Evolutionary conservation across 2,888 invertebrate species (phyloP).

Genomic region (Trissolcus japonicus): DNA sequence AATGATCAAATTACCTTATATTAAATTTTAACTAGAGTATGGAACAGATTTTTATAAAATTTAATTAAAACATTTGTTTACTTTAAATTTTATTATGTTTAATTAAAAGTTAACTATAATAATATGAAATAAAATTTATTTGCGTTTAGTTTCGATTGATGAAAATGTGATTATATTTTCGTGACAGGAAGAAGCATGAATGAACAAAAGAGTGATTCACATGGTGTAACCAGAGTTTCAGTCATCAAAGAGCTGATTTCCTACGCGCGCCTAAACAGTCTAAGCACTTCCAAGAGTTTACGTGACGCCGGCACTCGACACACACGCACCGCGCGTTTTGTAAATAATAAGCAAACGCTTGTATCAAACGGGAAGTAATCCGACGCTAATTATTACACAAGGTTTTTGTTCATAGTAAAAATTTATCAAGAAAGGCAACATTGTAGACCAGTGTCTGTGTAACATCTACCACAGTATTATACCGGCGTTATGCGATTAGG

Average conservation of each 20-base stretch:
- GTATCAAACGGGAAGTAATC: slow-evolving; percentile 39
- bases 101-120: too few relatives aligned
- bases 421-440: slow-evolving; percentile 54
- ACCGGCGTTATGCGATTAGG: slow-evolving; percentile 53
- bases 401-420: slow-evolving; percentile 46
- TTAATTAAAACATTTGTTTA: too few relatives aligned
- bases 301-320: slow-evolving; percentile 29
- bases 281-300: slow-evolving; percentile 39
- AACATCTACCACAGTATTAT: slow-evolving; percentile 47
- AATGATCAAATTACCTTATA: too few relatives aligned
- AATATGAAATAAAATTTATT: too few relatives aligned
- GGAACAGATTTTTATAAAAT: too few relatives aligned
- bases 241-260: slow-evolving; percentile 23
- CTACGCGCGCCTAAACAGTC: slow-evolving; percentile 32
- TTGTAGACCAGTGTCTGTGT: slow-evolving; percentile 41
- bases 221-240: slow-evolving; percentile 12
- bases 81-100: too few relatives aligned
- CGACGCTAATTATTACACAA: slow-evolving; percentile 56
- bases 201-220: slow-evolving; percentile 17
- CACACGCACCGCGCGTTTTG: slow-evolving; percentile 22
- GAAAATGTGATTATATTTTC: neutral
- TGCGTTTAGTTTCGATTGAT: too few relatives aligned
- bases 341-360: slow-evolving; percentile 47
- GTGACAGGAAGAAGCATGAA: slow-evolving; percentile 12
- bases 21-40: too few relatives aligned